phyloP scores from a whole-genome alignment of 2,113 vertebrate genomes.

The Plecotus auritus region DNA sequence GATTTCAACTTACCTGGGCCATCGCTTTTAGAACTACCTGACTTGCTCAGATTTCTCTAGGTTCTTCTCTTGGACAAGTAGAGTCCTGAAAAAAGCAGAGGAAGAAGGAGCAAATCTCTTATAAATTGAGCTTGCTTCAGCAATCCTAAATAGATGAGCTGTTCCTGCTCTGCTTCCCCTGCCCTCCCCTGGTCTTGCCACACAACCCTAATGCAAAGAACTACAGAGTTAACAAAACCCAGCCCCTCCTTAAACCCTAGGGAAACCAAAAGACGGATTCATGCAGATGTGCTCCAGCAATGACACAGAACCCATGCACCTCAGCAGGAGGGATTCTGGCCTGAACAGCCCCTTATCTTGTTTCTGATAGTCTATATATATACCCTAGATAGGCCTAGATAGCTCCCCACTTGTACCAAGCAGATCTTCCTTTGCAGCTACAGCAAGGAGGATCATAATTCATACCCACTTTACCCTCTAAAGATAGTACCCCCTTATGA shows the following conservation, averaged over 20 bases:
- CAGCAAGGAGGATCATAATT: background rate
- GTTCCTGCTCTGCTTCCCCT: background rate
- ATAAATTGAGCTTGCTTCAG: background rate
- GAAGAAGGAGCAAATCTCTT: background rate
- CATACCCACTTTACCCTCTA: background rate
- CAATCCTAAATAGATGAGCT: background rate
- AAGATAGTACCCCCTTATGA: background rate
- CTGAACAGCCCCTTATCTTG: background rate
- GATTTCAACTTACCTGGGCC: slow-evolving; percentile 53
- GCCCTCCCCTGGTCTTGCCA: background rate
- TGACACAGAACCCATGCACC: background rate
- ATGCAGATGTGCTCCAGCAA: background rate
- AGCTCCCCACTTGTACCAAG: background rate
- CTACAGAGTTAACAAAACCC: background rate
- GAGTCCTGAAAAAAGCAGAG: slow-evolving; percentile 37
- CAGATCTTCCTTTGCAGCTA: background rate
- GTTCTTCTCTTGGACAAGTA: slow-evolving; percentile 29
- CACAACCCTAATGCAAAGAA: background rate
- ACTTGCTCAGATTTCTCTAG: slow-evolving; percentile 7
- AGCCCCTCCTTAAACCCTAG: background rate
- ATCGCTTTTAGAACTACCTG: slow-evolving; percentile 47
- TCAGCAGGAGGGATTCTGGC: background rate
- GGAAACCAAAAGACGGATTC: background rate
- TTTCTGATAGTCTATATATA: background rate
- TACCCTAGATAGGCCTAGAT: background rate